Conservation (phyloP, 2,113 vertebrate species). For the Gallinago jamesoni region DNA sequence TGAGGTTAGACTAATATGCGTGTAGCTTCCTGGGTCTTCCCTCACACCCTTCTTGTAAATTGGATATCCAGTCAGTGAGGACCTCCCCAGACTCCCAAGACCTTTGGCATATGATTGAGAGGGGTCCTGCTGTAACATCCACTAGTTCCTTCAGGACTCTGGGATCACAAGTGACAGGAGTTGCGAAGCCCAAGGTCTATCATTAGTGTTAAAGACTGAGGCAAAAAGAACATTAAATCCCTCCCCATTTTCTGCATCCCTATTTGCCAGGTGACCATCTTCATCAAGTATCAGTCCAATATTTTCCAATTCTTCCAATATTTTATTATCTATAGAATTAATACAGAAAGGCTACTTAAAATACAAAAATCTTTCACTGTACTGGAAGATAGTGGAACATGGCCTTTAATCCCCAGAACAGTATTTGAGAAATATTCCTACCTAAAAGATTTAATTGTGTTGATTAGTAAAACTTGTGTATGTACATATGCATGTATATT, state of each 20-base stretch:
- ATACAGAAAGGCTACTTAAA: neutral
- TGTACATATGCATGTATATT: neutral
- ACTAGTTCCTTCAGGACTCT: neutral
- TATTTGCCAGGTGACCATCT: neutral
- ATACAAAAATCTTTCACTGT: neutral
- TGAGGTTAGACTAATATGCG: neutral
- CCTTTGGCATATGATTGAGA: neutral
- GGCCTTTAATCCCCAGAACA: neutral
- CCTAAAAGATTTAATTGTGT: neutral
- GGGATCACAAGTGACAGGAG: neutral
- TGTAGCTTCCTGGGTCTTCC: neutral
- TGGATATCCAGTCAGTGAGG: neutral
- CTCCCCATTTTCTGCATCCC: neutral
- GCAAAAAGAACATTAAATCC: neutral
- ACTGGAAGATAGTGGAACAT: neutral
- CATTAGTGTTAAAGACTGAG: neutral
- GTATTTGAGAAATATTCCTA: neutral
- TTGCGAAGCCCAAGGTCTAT: neutral
- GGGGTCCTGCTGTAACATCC: neutral
- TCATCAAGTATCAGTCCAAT: neutral
- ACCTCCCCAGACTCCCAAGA: neutral
- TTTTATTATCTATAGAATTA: neutral
- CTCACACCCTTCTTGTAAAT: neutral
- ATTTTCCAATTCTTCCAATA: neutral
- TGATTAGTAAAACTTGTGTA: neutral